phyloP scores from a whole-genome alignment of 53 echinoderm and acorn worm species.

The Patiria pectinifera region DNA sequence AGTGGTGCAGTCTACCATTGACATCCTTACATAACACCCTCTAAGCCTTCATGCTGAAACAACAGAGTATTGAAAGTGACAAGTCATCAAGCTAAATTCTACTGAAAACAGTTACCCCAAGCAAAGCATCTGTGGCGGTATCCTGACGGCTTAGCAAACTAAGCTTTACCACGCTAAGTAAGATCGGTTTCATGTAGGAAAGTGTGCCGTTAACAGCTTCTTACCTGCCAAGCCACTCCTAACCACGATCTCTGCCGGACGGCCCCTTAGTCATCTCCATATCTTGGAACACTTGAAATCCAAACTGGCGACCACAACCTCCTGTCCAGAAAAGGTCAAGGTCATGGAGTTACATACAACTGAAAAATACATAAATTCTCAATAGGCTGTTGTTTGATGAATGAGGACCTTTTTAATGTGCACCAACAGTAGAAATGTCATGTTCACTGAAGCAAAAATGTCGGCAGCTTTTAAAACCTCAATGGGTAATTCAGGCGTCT shows the following conservation, averaged over 20 bases:
- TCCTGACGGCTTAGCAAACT: neutral
- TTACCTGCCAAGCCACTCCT: slow-evolving; percentile 99
- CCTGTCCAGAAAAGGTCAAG: slow-evolving; percentile 31
- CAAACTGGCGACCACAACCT: slow-evolving; percentile 93
- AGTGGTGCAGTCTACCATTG: no score
- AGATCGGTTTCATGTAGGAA: neutral
- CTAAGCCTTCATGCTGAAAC: neutral
- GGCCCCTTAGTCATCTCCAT: slow-evolving; percentile 86
- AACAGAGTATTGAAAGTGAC: no score
- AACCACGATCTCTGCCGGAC: slow-evolving; percentile 95
- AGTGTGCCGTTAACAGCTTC: neutral
- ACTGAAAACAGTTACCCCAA: neutral
- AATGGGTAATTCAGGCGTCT: no score
- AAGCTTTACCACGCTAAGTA: neutral
- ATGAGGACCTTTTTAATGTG: neutral
- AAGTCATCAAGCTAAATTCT: no score
- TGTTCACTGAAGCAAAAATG: no score
- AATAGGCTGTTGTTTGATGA: neutral
- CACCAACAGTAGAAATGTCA: neutral
- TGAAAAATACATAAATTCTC: neutral
- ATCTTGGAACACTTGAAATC: slow-evolving; percentile 92
- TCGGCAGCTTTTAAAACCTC: no score
- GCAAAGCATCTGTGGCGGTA: neutral
- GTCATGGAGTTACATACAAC: neutral
- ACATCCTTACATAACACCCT: neutral